Conservation (phyloP, 1,140 invertebrate species). For the Chrysoperla carnea region DNA sequence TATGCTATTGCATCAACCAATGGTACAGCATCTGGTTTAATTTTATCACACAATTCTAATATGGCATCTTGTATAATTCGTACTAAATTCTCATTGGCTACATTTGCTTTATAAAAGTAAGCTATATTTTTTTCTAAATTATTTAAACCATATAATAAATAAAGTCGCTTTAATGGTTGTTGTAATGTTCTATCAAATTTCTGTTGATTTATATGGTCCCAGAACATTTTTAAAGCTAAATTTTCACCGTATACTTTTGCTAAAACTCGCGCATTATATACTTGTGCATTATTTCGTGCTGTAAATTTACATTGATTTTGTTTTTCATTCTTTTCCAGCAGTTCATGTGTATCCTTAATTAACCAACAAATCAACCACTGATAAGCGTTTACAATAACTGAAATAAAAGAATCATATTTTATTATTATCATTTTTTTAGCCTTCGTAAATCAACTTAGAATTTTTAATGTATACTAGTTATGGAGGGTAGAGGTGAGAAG, state of each 20-base stretch:
- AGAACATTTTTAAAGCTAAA: slow-evolving; percentile 38
- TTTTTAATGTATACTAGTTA: too few species aligned
- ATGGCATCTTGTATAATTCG: slow-evolving; percentile 39
- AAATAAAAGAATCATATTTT: slow-evolving; percentile 16
- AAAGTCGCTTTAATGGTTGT: slow-evolving; percentile 40
- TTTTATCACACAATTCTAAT: slow-evolving; percentile 42
- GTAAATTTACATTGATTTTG: slow-evolving; percentile 46
- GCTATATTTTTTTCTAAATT: slow-evolving; percentile 54
- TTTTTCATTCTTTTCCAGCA: slow-evolving; percentile 31
- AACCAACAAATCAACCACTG: slow-evolving; percentile 73
- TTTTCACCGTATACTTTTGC: slow-evolving; percentile 60
- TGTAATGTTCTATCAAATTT: slow-evolving; percentile 27
- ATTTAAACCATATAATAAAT: slow-evolving; percentile 51
- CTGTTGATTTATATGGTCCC: slow-evolving; percentile 24
- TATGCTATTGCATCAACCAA: slow-evolving; percentile 74
- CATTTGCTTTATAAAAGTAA: slow-evolving; percentile 19
- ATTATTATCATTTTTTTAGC: too few species aligned
- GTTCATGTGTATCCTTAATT: slow-evolving; percentile 40
- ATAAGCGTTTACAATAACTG: slow-evolving; percentile 55
- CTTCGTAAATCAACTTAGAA: too few species aligned
- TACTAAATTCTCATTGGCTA: slow-evolving; percentile 22
- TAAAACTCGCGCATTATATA: slow-evolving; percentile 57
- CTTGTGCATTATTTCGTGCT: slow-evolving; percentile 64
- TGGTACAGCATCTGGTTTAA: slow-evolving; percentile 59
- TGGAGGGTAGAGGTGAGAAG: too few species aligned